A percentile compares a stretch with the other conserved stretches of the same genome.
Evolutionary conservation across 2,888 invertebrate species (phyloP).

Genomic region (Pandemis heparana): DNA sequence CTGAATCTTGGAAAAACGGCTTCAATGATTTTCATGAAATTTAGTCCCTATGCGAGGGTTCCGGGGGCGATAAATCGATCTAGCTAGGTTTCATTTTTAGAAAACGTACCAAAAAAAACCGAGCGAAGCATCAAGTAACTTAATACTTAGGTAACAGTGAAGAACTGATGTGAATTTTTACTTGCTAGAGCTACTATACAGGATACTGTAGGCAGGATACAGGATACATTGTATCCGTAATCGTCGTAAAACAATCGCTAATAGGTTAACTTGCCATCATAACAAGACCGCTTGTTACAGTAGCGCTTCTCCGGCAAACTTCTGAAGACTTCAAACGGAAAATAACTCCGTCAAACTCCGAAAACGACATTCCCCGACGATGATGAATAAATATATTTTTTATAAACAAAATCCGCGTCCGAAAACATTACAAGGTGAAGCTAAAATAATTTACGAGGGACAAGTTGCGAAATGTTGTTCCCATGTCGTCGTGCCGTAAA

Average conservation of each 20-base stretch:
- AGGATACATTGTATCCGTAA: neutral
- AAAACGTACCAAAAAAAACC: no score
- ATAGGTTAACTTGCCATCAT: neutral
- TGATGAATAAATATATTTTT: conserved; percentile 44
- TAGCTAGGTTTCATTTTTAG: no score
- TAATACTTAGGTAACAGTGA: no score
- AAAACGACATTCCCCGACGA: conserved; percentile 38
- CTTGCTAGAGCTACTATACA: no score
- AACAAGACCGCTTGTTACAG: neutral
- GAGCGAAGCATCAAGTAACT: no score
- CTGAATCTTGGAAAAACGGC: no score
- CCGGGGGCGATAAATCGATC: no score
- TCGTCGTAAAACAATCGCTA: neutral
- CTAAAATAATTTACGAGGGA: conserved; percentile 57
- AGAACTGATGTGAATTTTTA: no score
- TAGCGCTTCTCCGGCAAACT: neutral
- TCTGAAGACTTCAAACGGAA: neutral
- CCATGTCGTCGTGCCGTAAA: conserved; percentile 67
- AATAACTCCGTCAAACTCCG: conserved; percentile 43
- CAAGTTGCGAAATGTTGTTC: conserved; percentile 63
- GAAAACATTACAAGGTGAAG: conserved; percentile 52
- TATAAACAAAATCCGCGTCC: conserved; percentile 49
- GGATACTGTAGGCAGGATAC: no score
- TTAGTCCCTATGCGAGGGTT: no score
- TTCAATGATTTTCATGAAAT: no score